Conservation (phyloP, 1,140 invertebrate genomes). For the Conus betulinus region DNA sequence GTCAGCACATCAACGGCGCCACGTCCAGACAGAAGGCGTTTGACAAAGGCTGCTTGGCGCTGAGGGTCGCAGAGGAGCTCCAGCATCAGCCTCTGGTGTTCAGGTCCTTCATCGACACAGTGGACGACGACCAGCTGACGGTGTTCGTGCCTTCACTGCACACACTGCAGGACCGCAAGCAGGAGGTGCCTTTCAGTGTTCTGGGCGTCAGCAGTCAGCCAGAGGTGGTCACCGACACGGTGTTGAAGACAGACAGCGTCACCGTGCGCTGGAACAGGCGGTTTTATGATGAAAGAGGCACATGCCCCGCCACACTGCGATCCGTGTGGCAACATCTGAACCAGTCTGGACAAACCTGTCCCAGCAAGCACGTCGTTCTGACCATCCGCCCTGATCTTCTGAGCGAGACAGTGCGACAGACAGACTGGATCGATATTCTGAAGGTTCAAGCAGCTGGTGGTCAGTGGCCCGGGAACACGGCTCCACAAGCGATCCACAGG, state of each 20-base stretch:
- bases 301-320: not conserved
- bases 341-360: not conserved
- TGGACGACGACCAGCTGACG: slow-evolving; percentile 26
- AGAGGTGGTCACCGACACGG: slow-evolving; percentile 26
- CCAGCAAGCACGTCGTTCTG: not conserved
- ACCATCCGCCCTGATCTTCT: slow-evolving; percentile 33
- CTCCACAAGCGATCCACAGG: not conserved
- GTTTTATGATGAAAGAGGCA: slow-evolving; percentile 25
- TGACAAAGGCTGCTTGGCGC: slow-evolving; percentile 12
- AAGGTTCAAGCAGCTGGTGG: not conserved
- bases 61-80: slow-evolving; percentile 25
- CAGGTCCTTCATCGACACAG: slow-evolving; percentile 25
- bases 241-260: not conserved
- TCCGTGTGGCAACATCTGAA: slow-evolving; percentile 29
- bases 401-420: not conserved
- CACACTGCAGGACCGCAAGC: slow-evolving; percentile 17
- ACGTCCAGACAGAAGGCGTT: slow-evolving; percentile 21
- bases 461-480: not conserved
- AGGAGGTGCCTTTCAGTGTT: slow-evolving; percentile 38
- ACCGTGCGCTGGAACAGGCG: slow-evolving; percentile 30
- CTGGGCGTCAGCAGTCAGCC: slow-evolving; percentile 48
- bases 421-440: slow-evolving; percentile 29
- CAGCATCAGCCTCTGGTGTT: slow-evolving; percentile 33
- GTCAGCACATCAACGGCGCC: slow-evolving; percentile 31
- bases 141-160: slow-evolving; percentile 32